Base-by-base conservation (phyloP, 2,888 invertebrate genomes). In the Celastrina argiolus region DNA sequence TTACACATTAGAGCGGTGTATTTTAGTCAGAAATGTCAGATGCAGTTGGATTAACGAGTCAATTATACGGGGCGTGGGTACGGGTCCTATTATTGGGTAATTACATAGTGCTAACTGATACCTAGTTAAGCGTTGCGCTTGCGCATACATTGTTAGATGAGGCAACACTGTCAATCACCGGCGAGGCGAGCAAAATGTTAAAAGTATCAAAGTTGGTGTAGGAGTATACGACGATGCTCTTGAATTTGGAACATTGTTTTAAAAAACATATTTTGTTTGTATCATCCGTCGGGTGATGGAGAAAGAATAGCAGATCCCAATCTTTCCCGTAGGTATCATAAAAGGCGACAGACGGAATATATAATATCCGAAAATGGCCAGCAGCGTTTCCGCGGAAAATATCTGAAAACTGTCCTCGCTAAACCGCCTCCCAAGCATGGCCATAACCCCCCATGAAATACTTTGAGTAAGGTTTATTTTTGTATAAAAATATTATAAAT, bases 11-110 rank as follows among this genome's bases (percentile, higher is more conserved):
- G 58, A 31, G 41, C 58, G n/a, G 34, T n/a, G 16, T 61, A 56
- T 66, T 66, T 63, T 51, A 61, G 66, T 51, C 66, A 66, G 61
- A 63, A 56, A 67, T 66, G 65, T 68, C 67, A 65, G 56, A 61
- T 66, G 58, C 58, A 42, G 65, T 66, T 67, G 42, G 78, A 79
- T 77, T 82, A 84, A 85, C 81, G 77, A 83, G 80, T 74, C 74
- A 76, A 82, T 85, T 84, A 83, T 79, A 73, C 72, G 58, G 18
- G 39, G 74, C 75, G 79, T 75, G 69, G 72, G 84, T 74, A 78
- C 75, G 41, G 69, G 61, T 61, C 39, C 61, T 14, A 61, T 79
- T 76, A 77, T 82, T 80, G 71, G 80, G 74, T 82, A 83, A 84
- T 83, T 82, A 78, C 75, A 56, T 42, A 36, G 39, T 61, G 65